Conservation (phyloP, 2,113 vertebrate species). For the Arizona elegans region DNA sequence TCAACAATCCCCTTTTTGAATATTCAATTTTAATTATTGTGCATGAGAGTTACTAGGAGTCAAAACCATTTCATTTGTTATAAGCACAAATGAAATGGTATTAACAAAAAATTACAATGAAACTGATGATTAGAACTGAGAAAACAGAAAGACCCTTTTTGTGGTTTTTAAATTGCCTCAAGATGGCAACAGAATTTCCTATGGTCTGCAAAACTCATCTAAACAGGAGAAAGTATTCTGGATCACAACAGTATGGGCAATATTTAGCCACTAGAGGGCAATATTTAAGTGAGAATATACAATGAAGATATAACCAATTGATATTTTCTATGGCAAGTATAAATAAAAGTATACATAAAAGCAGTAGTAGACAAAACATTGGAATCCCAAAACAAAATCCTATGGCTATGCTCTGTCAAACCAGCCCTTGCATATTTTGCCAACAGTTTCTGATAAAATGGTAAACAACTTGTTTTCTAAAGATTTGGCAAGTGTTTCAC, state of each 20-base stretch:
- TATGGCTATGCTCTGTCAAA: neutral
- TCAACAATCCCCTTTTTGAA: neutral
- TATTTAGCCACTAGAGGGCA: slow-evolving; percentile 8
- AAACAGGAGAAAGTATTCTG: neutral
- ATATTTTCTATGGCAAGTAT: neutral
- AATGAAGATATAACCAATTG: neutral
- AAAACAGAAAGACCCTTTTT: neutral
- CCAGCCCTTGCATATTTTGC: neutral
- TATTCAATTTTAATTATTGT: neutral
- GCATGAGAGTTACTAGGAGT: neutral
- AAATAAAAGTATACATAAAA: neutral
- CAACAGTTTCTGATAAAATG: neutral
- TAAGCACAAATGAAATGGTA: neutral
- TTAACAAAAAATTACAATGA: neutral
- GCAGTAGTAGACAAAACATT: neutral
- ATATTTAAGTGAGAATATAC: neutral
- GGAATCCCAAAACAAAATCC: neutral
- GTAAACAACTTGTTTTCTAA: neutral
- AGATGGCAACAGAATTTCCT: neutral
- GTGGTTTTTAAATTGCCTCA: neutral
- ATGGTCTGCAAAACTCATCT: neutral
- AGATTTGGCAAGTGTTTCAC: neutral
- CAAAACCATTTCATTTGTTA: neutral
- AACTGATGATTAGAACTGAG: neutral
- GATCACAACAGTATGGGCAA: neutral